These are phyloP conservation scores for Diceros bicornis DNA, from an alignment of 2,797 vertebrate species.

Conservation along the genomic window DNA sequence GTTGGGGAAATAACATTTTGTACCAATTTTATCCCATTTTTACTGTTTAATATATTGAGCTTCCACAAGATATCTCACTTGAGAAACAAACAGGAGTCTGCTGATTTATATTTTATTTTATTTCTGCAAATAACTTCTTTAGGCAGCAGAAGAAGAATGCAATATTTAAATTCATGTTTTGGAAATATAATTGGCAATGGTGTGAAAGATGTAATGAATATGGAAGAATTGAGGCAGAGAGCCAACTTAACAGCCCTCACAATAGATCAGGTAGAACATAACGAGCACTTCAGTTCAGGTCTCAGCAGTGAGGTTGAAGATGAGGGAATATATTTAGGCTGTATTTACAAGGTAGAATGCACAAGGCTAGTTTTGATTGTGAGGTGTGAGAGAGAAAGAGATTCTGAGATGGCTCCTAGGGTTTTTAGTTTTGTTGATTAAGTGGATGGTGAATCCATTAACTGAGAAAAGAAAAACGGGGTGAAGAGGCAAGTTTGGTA, in stretches of 20 bases:
- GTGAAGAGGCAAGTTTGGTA: background rate
- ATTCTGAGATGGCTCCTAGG: background rate
- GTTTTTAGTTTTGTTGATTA: slow-evolving; percentile 8
- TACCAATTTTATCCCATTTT: background rate
- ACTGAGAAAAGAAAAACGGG: background rate
- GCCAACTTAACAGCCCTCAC: background rate
- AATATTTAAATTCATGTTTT: background rate
- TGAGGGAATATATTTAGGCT: background rate
- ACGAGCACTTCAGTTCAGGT: background rate
- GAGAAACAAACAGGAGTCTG: background rate
- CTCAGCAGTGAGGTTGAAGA: background rate
- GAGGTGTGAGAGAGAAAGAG: background rate
- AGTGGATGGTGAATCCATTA: background rate
- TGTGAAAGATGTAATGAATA: background rate
- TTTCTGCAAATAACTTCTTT: background rate
- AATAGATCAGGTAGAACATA: background rate
- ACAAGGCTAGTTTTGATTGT: background rate
- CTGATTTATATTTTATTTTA: slow-evolving; percentile 51
- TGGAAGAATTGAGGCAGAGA: background rate
- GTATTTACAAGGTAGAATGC: background rate
- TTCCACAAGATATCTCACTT: background rate
- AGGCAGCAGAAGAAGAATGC: background rate
- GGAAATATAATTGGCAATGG: slow-evolving; percentile 41
- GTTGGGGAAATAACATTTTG: background rate
- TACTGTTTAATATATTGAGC: background rate